phyloP scores from a whole-genome alignment of 2,797 vertebrate genomes.

The Discoglossus pictus region DNA sequence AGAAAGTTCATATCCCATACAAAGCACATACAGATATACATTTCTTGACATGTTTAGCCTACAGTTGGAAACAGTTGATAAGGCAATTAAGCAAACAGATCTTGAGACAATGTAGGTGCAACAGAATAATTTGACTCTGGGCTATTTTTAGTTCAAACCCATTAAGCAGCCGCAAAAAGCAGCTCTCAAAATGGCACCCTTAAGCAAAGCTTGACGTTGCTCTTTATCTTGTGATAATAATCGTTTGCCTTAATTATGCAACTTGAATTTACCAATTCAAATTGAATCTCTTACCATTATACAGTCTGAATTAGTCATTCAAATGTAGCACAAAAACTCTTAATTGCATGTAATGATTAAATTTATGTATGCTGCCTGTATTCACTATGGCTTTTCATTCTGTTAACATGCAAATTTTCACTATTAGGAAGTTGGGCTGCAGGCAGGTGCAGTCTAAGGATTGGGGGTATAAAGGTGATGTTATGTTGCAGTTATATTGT shows the following conservation, averaged over 20 bases:
- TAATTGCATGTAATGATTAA: background rate
- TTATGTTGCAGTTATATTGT: slow-evolving; percentile 11
- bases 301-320: slow-evolving; percentile 9
- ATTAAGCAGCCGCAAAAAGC: background rate
- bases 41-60: background rate
- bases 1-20: no score
- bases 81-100: background rate
- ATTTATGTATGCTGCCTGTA: background rate
- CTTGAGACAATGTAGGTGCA: background rate
- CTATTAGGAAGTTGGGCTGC: no score
- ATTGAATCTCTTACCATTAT: slow-evolving; percentile 4
- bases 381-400: background rate
- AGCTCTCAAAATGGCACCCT: no score
- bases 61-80: background rate
- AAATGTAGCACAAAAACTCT: background rate
- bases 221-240: no score
- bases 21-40: background rate
- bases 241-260: background rate
- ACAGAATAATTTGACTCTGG: slow-evolving; percentile 6
- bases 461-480: background rate
- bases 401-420: background rate
- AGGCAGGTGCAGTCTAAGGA: background rate
- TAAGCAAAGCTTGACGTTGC: no score
- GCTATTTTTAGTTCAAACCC: background rate
- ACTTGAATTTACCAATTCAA: slow-evolving; percentile 14